These are phyloP conservation scores for Agelaius phoeniceus DNA, from an alignment of 2,113 vertebrate species.

Conservation along the genomic window DNA sequence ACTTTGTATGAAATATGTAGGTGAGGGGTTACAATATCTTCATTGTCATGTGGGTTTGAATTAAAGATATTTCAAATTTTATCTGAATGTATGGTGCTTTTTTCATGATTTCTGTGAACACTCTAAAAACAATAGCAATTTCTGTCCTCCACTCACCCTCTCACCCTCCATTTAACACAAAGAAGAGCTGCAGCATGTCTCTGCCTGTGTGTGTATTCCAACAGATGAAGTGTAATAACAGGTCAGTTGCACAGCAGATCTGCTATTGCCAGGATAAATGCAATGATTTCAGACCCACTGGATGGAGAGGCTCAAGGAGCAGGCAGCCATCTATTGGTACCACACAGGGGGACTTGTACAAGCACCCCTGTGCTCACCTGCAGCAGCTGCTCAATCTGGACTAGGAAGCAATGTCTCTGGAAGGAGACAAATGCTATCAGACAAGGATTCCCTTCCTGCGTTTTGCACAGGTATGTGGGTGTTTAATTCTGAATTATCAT, in stretches of 20 bases:
- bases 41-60: conserved; percentile 24
- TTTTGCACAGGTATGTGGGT: neutral
- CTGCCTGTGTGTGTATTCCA: neutral
- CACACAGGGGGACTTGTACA: neutral
- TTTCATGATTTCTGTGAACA: neutral
- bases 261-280: neutral
- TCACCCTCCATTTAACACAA: neutral
- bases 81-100: neutral
- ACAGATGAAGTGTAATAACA: neutral
- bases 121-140: conserved; percentile 6
- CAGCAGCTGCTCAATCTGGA: neutral
- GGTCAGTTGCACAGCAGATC: neutral
- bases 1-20: conserved; percentile 5
- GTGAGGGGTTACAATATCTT: neutral
- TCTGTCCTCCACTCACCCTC: neutral
- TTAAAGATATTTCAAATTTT: conserved; percentile 28
- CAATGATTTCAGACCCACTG: neutral
- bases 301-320: neutral
- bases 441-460: neutral
- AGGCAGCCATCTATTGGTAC: neutral
- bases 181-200: neutral
- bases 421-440: neutral
- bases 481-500: neutral
- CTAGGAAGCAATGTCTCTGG: neutral
- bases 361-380: neutral